Conservation (phyloP, 2,888 invertebrate species). For the Phyto melanocephala region DNA sequence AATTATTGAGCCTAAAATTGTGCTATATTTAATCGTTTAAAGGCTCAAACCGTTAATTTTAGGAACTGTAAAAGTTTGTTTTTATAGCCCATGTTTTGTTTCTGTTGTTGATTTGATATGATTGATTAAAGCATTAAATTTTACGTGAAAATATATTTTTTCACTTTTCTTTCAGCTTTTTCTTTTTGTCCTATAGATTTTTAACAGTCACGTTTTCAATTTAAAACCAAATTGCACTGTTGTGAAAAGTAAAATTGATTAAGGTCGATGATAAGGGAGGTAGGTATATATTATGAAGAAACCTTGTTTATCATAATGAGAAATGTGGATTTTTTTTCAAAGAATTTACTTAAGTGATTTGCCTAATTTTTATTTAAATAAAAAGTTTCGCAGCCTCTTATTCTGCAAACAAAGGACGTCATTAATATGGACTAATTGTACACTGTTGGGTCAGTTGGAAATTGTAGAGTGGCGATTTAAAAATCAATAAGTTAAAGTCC, state of each 20-base stretch:
- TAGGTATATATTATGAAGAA: no score
- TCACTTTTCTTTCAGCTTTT: background rate
- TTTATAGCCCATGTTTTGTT: background rate
- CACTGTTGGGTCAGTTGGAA: no score
- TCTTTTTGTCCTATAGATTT: slow-evolving; percentile 10
- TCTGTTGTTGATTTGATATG: background rate
- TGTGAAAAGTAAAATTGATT: background rate
- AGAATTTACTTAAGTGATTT: no score
- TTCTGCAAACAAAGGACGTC: no score
- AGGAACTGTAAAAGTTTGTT: no score
- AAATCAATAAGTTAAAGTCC: no score
- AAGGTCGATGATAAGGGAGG: background rate
- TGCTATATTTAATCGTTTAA: slow-evolving; percentile 20
- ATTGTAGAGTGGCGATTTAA: no score
- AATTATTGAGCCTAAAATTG: slow-evolving; percentile 18
- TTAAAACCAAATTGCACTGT: background rate
- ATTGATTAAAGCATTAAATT: slow-evolving; percentile 16
- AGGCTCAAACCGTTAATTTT: background rate
- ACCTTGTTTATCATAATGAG: no score
- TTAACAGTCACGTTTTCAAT: slow-evolving; percentile 49
- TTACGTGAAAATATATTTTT: background rate
- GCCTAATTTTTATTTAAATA: no score
- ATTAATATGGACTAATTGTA: no score
- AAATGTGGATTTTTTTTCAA: no score
- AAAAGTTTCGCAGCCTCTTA: no score